Base-by-base conservation (phyloP, 2,888 invertebrate species). In the Philopedon plagiatum region DNA sequence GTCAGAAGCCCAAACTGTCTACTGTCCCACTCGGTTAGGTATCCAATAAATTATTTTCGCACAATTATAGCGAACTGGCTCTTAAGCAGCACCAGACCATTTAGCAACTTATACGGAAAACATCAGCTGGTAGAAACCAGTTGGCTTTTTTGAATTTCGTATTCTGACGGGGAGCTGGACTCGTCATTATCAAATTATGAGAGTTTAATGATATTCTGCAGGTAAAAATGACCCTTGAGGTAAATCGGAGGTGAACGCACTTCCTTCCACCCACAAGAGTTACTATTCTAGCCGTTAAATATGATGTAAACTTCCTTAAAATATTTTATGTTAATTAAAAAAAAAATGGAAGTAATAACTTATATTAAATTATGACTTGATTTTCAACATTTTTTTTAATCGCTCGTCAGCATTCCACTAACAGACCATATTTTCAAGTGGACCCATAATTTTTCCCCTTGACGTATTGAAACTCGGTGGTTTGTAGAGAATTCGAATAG, bases 21-120 rank as follows among this genome's bases (percentile, higher is more conserved):
- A 29, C 65, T 61, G 71, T 60, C 65, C 54, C 32, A 39, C 71
- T 62, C 66, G 71, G 41, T 71, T 71, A 71, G 66, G 37, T 46
- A 49, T 46, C 58, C 72, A 67, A 72, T 72, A 72, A 72, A 72
- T 72, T 72, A 72, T 72, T 72, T 72, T 72, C 72, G 61, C 72
- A 72, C 72, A 72, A 72, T 72, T 72, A 71, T 61, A 51, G 61
- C 66, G 32, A 66, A 66, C 66, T 66, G 71, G 66, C 61, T 56
- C 19, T 63, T 34, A 57, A 65, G 49, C 65, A 58, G 65, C 62
- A 39, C 39, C 39, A 23, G 66, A 54, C 71, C 66, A 56, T 71
- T 71, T 71, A 71, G 66, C 61, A 63, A 56, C 71, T 71, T 71
- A 71, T 71, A 71, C 65, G 65, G 65, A 65, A 69, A 64, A 60